These are phyloP conservation scores for Boulengeromyrus knoepffleri DNA, from an alignment of 2,113 vertebrate genomes.

Conservation along the genomic window DNA sequence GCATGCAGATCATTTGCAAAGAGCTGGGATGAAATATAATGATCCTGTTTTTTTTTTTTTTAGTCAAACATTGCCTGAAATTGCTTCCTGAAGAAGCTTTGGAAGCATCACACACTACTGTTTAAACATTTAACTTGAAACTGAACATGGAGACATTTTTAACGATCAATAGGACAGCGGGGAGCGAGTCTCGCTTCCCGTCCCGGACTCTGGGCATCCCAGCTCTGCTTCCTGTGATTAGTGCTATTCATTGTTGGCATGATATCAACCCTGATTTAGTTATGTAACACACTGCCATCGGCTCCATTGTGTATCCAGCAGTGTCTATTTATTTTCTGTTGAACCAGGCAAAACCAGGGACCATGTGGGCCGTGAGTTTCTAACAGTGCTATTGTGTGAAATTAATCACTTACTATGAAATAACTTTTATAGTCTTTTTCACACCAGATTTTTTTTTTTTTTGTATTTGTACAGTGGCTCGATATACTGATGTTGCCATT, in stretches of 20 bases:
- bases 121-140: background rate
- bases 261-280: slow-evolving; percentile 41
- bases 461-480: slow-evolving; percentile 91
- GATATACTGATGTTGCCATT: slow-evolving; percentile 83
- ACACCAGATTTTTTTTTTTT: slow-evolving; percentile 67
- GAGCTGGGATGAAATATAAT: slow-evolving; percentile 4
- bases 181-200: background rate
- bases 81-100: background rate
- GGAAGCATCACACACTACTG: background rate
- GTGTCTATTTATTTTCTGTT: slow-evolving; percentile 56
- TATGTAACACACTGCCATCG: slow-evolving; percentile 63
- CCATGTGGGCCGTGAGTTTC: slow-evolving; percentile 68
- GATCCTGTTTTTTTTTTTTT: background rate
- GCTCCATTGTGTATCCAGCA: slow-evolving; percentile 61
- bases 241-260: slow-evolving; percentile 26
- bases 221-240: slow-evolving; percentile 18
- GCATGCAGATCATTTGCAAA: slow-evolving; percentile 22
- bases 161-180: background rate
- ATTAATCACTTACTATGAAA: slow-evolving; percentile 77
- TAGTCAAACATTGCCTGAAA: background rate
- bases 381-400: slow-evolving; percentile 78
- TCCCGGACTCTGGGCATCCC: background rate
- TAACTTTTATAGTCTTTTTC: slow-evolving; percentile 77
- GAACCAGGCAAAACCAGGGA: slow-evolving; percentile 73
- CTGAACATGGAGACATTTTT: background rate